Evolutionary conservation across 2,888 invertebrate genomes (phyloP), one percentile per base, ranked within the genome.

Genomic region (Miltochrista miniata): DNA sequence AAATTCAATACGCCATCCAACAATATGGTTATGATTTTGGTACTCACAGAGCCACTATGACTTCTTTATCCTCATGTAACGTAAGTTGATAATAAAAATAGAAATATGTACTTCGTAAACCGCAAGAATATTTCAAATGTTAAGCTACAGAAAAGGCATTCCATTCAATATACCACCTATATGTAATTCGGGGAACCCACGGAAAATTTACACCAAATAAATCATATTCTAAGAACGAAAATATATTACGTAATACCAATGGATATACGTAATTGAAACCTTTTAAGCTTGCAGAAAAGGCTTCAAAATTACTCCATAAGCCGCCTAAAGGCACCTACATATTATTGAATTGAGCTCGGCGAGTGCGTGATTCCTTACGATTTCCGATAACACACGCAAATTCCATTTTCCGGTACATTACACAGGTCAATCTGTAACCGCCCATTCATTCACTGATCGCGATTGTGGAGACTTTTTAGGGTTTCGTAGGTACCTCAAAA

Each of bases 391-490:
- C 72, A 75, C 72, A 79, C 74, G 74, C 73, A 75, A 70, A 85
- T 82, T 83, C 82, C 73, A 89, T 89, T 89, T 87, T 87, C 85
- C 76, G 79, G 70, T 76, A 85, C 84, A 87, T 88, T 88, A 81
- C 69, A 72, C 78, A 74, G 80, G 80, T 81, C 83, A 78, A 81
- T 81, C 74, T 73, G 68, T 45, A 46, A 54, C 53, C 52, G 50
- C 15, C 41, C 35, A 43, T 49, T 56, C 40, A 46, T 58, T 57
- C 54, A 65, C 54, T 63, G 67, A 61, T 48, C 48, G 61, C 54
- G 47, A 64, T 58, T 60, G 53, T 51, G 38, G 31, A 36, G 24
- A 34, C 11, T 41, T 24, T 30, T 40, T 43, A n/a, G n/a, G n/a
- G n/a, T n/a, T n/a, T n/a, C n/a, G n/a, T n/a, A n/a, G n/a, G n/a